Percentiles rank a stretch among this genome's conserved stretches.
Conservation (phyloP, 2,888 invertebrate species). For the Ochropleura plecta region DNA sequence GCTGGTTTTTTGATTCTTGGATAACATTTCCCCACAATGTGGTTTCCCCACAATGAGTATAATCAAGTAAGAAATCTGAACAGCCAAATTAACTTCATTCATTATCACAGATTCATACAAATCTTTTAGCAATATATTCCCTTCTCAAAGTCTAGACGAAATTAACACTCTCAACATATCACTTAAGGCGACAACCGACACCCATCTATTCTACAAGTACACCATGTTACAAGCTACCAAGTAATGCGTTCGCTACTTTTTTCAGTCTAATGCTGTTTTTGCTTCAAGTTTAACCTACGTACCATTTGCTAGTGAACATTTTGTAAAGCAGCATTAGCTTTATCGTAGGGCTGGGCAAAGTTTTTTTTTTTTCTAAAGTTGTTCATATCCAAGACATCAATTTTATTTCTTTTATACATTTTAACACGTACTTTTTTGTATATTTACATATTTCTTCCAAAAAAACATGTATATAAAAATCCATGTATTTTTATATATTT, state of each 20-base stretch:
- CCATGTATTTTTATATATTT: no score
- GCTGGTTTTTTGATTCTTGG: no score
- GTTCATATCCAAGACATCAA: neutral
- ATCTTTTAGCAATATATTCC: neutral
- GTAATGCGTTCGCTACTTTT: conserved; percentile 60
- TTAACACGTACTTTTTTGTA: no score
- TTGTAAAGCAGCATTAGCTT: conserved; percentile 83
- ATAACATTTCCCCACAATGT: no score
- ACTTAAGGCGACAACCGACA: conserved; percentile 37
- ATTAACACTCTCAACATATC: conserved; percentile 28
- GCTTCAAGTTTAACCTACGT: conserved; percentile 69
- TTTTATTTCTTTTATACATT: neutral
- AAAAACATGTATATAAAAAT: no score
- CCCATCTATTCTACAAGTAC: conserved; percentile 39
- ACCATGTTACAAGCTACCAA: conserved; percentile 50
- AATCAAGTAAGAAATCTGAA: no score
- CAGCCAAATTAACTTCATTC: neutral
- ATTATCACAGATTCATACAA: neutral
- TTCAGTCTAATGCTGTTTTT: conserved; percentile 66
- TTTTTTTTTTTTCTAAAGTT: neutral
- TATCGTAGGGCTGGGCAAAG: conserved; percentile 67
- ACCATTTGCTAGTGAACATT: conserved; percentile 78
- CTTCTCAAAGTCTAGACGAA: conserved; percentile 18
- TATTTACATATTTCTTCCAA: no score
- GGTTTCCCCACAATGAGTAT: no score